Evolutionary conservation across 1,140 invertebrate genomes (phyloP).

Genomic region (Ylistrum balloti): DNA sequence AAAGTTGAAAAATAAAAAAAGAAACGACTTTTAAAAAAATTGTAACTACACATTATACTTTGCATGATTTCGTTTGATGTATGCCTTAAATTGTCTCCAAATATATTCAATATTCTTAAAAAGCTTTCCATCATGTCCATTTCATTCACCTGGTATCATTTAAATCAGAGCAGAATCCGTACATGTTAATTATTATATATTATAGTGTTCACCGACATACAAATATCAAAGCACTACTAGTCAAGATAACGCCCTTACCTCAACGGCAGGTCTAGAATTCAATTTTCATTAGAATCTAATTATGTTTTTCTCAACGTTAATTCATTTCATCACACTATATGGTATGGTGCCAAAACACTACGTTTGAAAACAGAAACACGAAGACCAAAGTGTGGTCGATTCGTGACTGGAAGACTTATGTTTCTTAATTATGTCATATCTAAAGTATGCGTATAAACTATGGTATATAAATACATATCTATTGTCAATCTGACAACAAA

Average conservation of each 20-base stretch:
- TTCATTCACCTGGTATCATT: too few relatives aligned
- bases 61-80: too few relatives aligned
- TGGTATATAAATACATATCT: neutral
- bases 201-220: too few relatives aligned
- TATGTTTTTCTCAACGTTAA: neutral
- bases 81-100: too few relatives aligned
- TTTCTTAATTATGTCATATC: conserved; percentile 13
- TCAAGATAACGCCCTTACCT: neutral
- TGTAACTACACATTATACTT: too few relatives aligned
- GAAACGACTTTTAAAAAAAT: neutral
- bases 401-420: neutral
- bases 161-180: too few relatives aligned
- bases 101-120: too few relatives aligned
- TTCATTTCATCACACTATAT: neutral
- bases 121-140: too few relatives aligned
- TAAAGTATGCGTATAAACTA: neutral
- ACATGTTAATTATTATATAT: too few relatives aligned
- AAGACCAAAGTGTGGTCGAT: neutral
- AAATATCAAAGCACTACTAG: neutral
- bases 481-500: neutral
- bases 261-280: neutral
- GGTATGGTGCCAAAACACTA: neutral
- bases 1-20: neutral
- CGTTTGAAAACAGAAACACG: neutral
- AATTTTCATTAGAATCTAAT: conserved; percentile 4